These are phyloP conservation scores for Parotia lawesii DNA, from an alignment of 2,113 vertebrate genomes.

Conservation along the genomic window DNA sequence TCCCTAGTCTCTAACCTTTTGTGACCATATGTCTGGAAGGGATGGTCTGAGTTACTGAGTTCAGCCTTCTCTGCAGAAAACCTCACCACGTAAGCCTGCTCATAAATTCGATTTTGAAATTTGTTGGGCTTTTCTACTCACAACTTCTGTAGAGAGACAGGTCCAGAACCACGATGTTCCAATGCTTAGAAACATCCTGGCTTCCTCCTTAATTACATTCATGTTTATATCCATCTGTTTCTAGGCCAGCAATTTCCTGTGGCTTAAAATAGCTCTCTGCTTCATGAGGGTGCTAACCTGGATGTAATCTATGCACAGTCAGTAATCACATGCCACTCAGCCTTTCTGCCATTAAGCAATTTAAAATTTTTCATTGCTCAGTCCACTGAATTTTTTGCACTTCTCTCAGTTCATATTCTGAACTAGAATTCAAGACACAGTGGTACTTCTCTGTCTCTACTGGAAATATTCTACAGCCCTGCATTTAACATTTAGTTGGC, in stretches of 20 bases:
- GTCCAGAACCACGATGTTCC: not conserved
- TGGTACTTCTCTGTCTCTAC: not conserved
- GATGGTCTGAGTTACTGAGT: not conserved
- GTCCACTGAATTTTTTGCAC: not conserved
- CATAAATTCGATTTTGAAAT: not conserved
- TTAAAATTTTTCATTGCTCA: not conserved
- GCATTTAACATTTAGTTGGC: not conserved
- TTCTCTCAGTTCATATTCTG: not conserved
- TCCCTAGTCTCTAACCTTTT: not conserved
- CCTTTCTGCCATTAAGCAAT: not conserved
- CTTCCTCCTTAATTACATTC: not conserved
- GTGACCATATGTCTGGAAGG: not conserved
- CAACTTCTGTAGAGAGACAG: not conserved
- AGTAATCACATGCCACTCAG: not conserved
- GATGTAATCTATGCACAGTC: not conserved
- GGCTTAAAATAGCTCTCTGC: not conserved
- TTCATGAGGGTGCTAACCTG: not conserved
- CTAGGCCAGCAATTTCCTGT: not conserved
- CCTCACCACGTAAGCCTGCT: not conserved
- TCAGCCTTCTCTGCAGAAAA: not conserved
- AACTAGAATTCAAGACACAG: not conserved
- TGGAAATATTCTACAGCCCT: not conserved
- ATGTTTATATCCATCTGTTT: conserved; percentile 8
- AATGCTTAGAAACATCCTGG: not conserved
- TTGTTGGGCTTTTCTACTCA: not conserved